Conservation (phyloP, 2,797 vertebrate species). For the Phrynocephalus guinanensis region DNA sequence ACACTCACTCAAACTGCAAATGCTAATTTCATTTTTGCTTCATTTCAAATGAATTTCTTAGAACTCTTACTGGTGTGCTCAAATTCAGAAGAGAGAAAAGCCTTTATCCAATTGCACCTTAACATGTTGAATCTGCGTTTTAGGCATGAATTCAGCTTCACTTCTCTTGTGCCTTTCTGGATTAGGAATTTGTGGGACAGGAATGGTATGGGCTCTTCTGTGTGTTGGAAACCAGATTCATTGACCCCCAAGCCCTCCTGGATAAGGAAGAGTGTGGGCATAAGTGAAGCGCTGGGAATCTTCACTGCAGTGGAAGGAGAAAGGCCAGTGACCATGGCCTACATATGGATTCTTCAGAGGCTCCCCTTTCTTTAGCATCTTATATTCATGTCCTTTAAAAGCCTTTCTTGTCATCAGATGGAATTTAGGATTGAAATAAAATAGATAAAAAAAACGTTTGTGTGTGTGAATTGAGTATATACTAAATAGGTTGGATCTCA, state of each 20-base stretch:
- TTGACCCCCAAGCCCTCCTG: not conserved
- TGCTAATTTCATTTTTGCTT: constrained; percentile 55
- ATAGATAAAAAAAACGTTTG: constrained; percentile 57
- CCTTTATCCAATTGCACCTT: constrained; percentile 64
- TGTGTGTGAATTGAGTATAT: constrained; percentile 76
- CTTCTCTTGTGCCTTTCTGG: not conserved
- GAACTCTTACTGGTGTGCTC: constrained; percentile 52
- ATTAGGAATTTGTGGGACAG: not conserved
- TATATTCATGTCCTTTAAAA: too few species aligned
- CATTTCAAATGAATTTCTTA: constrained; percentile 61
- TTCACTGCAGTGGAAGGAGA: too few species aligned
- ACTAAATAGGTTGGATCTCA: constrained; percentile 53
- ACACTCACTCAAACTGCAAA: constrained; percentile 68
- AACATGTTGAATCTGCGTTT: constrained; percentile 12
- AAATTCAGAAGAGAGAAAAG: constrained; percentile 66
- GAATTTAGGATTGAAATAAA: constrained; percentile 71
- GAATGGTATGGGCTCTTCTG: not conserved
- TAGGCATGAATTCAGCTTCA: not conserved
- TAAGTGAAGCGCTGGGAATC: not conserved
- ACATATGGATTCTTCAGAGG: not conserved
- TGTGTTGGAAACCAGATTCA: not conserved
- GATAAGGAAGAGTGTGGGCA: not conserved
- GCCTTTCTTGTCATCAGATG: not conserved
- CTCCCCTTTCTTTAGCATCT: not conserved
- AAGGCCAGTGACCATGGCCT: too few species aligned